Evolutionary conservation across 2,888 invertebrate genomes (phyloP).

Genomic region (Ophion obscuratus): DNA sequence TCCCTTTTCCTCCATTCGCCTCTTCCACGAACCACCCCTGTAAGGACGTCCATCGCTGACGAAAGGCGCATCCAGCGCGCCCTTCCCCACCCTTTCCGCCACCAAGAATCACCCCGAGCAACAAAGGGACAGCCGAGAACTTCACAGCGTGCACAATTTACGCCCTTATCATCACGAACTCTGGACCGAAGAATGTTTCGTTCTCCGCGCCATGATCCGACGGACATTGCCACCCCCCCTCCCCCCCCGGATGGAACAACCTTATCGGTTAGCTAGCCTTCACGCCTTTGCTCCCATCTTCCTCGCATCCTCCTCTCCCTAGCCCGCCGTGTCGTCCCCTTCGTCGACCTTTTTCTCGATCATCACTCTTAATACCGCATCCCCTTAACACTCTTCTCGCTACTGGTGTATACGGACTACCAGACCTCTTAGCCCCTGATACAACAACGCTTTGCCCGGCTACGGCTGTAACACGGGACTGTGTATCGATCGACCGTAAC

Average conservation of each 20-base stretch:
- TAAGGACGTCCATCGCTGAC: conserved; percentile 52
- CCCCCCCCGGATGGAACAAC: conserved; percentile 28
- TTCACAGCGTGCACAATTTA: background rate
- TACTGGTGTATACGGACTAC: conserved; percentile 6
- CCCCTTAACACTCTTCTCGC: conserved; percentile 40
- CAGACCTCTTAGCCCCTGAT: conserved; percentile 53
- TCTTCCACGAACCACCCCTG: conserved; percentile 41
- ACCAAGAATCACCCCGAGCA: background rate
- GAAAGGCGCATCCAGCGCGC: conserved; percentile 64
- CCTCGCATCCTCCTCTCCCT: conserved; percentile 38
- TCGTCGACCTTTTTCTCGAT: conserved; percentile 58
- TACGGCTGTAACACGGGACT: conserved; percentile 17
- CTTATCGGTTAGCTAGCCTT: conserved; percentile 49
- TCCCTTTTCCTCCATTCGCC: conserved; percentile 28
- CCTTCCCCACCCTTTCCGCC: conserved; percentile 9
- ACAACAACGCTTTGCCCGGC: conserved; percentile 59
- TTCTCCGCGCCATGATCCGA: conserved; percentile 32
- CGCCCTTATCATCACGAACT: background rate
- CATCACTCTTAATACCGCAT: conserved; percentile 65
- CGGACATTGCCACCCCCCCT: conserved; percentile 18
- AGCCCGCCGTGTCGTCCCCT: conserved; percentile 44
- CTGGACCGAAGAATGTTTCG: background rate
- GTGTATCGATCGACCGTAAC: conserved; percentile 66
- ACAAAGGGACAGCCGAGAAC: background rate
- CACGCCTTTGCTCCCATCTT: conserved; percentile 49